A percentile compares a stretch with the other conserved stretches of the same genome.
These are phyloP conservation scores for Oostethus manadensis DNA, from an alignment of 2,113 vertebrate genomes.

Conservation along the genomic window DNA sequence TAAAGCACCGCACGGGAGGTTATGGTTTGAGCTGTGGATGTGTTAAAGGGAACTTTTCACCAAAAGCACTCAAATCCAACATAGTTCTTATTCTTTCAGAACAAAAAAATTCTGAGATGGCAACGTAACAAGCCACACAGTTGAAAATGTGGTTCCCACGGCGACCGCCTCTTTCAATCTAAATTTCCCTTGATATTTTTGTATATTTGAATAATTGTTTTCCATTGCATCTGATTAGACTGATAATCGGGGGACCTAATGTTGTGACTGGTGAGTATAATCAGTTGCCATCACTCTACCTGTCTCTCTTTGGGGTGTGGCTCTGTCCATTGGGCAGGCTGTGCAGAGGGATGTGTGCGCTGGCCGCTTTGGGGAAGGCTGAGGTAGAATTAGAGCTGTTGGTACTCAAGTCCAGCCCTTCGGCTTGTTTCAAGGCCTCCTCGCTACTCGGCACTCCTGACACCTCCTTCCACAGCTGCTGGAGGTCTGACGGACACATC, in stretches of 20 bases:
- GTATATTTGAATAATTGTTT: too few relatives aligned
- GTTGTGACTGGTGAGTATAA: not conserved
- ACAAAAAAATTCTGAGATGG: too few relatives aligned
- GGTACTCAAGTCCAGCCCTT: slow-evolving; percentile 96
- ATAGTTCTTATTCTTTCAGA: too few relatives aligned
- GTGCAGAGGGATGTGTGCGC: slow-evolving; percentile 89
- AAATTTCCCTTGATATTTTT: too few relatives aligned
- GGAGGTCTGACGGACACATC: slow-evolving; percentile 93
- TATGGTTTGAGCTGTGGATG: too few relatives aligned
- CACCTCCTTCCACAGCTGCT: slow-evolving; percentile 98
- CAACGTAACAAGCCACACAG: too few relatives aligned
- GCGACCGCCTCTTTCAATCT: too few relatives aligned
- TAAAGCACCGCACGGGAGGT: too few relatives aligned
- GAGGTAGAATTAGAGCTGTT: slow-evolving; percentile 96
- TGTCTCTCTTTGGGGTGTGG: slow-evolving; percentile 97
- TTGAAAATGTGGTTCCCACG: too few relatives aligned
- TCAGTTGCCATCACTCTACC: slow-evolving; percentile 63
- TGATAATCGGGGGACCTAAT: not conserved
- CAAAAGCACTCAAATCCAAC: too few relatives aligned
- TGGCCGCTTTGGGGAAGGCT: slow-evolving; percentile 89
- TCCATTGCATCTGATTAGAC: not conserved
- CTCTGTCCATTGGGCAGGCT: slow-evolving; percentile 92
- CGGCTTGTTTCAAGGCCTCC: slow-evolving; percentile 88
- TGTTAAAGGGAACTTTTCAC: too few relatives aligned
- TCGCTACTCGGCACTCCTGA: slow-evolving; percentile 82